phyloP scores from a whole-genome alignment of 2,797 vertebrate genomes.

The Cryptoprocta ferox region DNA sequence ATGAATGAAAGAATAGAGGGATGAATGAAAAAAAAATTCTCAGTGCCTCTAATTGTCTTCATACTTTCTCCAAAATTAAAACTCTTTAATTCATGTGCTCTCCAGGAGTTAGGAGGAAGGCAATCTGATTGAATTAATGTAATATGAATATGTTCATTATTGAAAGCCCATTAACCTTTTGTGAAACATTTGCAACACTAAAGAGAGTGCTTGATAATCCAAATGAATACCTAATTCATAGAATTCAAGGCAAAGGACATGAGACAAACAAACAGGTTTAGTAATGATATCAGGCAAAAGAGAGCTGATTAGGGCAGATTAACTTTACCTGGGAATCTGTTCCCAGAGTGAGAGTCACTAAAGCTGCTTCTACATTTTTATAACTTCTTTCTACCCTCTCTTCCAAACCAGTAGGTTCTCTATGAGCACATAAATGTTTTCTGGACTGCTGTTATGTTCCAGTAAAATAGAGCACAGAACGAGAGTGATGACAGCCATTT shows the following conservation, averaged over 20 bases:
- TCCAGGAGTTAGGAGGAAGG: slow-evolving; percentile 14
- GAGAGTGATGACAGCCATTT: background rate
- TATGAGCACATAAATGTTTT: slow-evolving; percentile 14
- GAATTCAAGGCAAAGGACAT: slow-evolving; percentile 15
- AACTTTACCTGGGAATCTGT: background rate
- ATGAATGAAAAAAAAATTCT: background rate
- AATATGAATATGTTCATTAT: slow-evolving; percentile 11
- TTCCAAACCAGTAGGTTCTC: slow-evolving; percentile 31
- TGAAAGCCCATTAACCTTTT: slow-evolving; percentile 31
- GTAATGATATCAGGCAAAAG: background rate
- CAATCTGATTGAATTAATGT: slow-evolving; percentile 42
- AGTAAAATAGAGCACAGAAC: background rate
- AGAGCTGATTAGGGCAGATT: background rate
- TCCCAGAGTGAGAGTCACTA: background rate
- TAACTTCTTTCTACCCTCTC: background rate
- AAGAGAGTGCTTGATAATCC: slow-evolving; percentile 34
- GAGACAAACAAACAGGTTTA: background rate
- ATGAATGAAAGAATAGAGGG: background rate
- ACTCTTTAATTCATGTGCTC: background rate
- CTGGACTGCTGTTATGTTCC: slow-evolving; percentile 28
- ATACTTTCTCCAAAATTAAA: slow-evolving; percentile 58
- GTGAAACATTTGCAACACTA: slow-evolving; percentile 51
- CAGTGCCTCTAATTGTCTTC: background rate
- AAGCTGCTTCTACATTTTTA: background rate
- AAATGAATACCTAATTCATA: slow-evolving; percentile 3